phyloP scores from a whole-genome alignment of 1,140 invertebrate genomes.

The Drosophila eugracilis region DNA sequence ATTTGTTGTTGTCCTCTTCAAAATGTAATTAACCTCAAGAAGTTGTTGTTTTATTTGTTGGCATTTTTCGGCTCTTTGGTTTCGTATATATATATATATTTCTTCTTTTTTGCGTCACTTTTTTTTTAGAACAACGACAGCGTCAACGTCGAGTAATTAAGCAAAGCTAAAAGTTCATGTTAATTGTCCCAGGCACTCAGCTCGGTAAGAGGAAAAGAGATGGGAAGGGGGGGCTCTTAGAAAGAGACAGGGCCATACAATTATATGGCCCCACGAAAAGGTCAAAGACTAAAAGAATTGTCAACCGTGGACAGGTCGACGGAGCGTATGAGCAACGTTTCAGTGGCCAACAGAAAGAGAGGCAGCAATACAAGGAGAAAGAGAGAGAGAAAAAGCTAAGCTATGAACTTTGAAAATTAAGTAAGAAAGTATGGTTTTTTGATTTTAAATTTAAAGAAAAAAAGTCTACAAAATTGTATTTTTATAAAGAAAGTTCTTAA shows the following conservation, averaged over 20 bases:
- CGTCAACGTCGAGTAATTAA: constrained; percentile 74
- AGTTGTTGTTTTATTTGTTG: constrained; percentile 26
- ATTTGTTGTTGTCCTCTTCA: constrained; percentile 71
- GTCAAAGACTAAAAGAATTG: constrained; percentile 82
- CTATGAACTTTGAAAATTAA: not conserved
- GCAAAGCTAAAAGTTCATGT: constrained; percentile 83
- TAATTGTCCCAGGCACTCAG: constrained; percentile 71
- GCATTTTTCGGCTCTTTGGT: constrained; percentile 37
- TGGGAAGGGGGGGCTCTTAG: not conserved
- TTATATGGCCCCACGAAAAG: constrained; percentile 62
- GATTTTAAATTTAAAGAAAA: too few relatives aligned
- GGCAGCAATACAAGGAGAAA: not conserved
- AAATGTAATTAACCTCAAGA: constrained; percentile 78
- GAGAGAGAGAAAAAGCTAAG: not conserved
- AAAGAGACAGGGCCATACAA: constrained; percentile 29
- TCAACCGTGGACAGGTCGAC: constrained; percentile 66
- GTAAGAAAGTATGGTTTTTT: too few relatives aligned
- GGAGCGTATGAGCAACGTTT: constrained; percentile 6
- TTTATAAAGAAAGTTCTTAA: too few relatives aligned
- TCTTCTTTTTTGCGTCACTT: constrained; percentile 69
- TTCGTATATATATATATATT: constrained; percentile 14
- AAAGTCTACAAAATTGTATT: too few relatives aligned
- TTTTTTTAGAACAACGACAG: constrained; percentile 73
- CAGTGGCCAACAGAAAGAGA: not conserved
- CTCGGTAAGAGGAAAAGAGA: constrained; percentile 9